Conservation (phyloP, 1,140 invertebrate genomes). For the Hylaeus volcanicus region DNA sequence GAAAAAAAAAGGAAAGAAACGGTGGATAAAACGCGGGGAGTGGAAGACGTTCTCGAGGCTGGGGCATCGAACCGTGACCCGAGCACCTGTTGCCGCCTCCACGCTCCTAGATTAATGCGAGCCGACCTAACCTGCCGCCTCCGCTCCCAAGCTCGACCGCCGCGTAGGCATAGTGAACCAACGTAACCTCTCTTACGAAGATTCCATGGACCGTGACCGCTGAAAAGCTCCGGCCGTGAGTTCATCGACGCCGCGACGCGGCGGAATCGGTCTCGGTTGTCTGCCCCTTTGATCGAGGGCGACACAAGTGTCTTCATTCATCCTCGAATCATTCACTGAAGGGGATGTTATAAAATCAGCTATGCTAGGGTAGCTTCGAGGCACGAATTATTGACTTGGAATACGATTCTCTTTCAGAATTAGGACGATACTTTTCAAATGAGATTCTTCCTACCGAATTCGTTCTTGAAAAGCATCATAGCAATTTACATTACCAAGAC, state of each 20-base stretch:
- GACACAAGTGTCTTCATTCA: slow-evolving; percentile 47
- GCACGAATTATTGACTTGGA: no score
- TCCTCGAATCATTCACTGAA: neutral
- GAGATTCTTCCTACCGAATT: no score
- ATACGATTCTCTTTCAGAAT: no score
- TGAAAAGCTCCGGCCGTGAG: slow-evolving; percentile 17
- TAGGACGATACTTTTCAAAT: no score
- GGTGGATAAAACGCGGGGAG: slow-evolving; percentile 20
- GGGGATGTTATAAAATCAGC: no score
- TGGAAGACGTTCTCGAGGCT: slow-evolving; percentile 48
- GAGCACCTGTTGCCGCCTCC: slow-evolving; percentile 75
- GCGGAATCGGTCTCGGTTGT: slow-evolving; percentile 9
- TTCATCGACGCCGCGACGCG: slow-evolving; percentile 32
- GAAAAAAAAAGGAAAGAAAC: neutral
- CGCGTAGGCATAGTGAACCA: slow-evolving; percentile 28
- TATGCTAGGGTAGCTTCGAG: no score
- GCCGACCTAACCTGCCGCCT: slow-evolving; percentile 64
- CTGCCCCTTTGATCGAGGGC: slow-evolving; percentile 26
- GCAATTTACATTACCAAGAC: no score
- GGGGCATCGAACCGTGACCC: slow-evolving; percentile 75
- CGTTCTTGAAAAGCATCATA: no score
- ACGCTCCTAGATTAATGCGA: slow-evolving; percentile 64
- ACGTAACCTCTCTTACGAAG: slow-evolving; percentile 21
- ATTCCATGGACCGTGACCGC: slow-evolving; percentile 41
- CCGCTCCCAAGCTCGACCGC: slow-evolving; percentile 53